phyloP scores from a whole-genome alignment of 2,888 invertebrate species.

The Merodon equestris region DNA sequence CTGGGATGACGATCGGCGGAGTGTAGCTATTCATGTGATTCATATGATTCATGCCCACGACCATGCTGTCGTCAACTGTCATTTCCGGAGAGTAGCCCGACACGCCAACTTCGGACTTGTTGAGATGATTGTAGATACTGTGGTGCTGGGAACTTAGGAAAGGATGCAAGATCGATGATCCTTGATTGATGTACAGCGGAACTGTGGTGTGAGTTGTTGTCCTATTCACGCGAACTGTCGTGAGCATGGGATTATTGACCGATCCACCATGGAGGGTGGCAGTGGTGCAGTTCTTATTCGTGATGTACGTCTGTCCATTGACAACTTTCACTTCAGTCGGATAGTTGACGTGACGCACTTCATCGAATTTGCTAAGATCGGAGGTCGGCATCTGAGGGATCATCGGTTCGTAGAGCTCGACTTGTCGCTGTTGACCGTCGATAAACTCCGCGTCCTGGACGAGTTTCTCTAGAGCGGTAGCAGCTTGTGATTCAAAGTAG shows the following conservation, averaged over 20 bases:
- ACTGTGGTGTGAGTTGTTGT: constrained; percentile 71
- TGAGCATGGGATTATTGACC: constrained; percentile 65
- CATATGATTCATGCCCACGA: constrained; percentile 37
- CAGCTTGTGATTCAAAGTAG: constrained; percentile 76
- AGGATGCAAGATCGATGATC: constrained; percentile 38
- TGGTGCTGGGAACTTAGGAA: constrained; percentile 61
- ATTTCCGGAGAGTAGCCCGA: constrained; percentile 75
- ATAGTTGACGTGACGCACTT: constrained; percentile 75
- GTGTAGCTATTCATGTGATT: constrained; percentile 56
- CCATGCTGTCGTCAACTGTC: constrained; percentile 69
- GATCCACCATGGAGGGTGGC: constrained; percentile 70
- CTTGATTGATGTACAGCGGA: constrained; percentile 48
- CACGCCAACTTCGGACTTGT: constrained; percentile 73
- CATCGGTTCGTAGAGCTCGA: constrained; percentile 69
- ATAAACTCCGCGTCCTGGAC: constrained; percentile 59
- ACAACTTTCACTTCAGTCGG: constrained; percentile 76
- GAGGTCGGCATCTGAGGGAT: constrained; percentile 71
- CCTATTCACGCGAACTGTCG: constrained; percentile 70
- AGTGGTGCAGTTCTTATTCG: constrained; percentile 76
- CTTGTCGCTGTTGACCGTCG: constrained; percentile 70
- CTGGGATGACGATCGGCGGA: constrained; percentile 70
- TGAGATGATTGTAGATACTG: constrained; percentile 73
- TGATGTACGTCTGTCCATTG: constrained; percentile 76
- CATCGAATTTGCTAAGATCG: constrained; percentile 74
- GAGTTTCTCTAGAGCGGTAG: constrained; percentile 72